phyloP scores from a whole-genome alignment of 2,113 vertebrate genomes.

The Columba livia region DNA sequence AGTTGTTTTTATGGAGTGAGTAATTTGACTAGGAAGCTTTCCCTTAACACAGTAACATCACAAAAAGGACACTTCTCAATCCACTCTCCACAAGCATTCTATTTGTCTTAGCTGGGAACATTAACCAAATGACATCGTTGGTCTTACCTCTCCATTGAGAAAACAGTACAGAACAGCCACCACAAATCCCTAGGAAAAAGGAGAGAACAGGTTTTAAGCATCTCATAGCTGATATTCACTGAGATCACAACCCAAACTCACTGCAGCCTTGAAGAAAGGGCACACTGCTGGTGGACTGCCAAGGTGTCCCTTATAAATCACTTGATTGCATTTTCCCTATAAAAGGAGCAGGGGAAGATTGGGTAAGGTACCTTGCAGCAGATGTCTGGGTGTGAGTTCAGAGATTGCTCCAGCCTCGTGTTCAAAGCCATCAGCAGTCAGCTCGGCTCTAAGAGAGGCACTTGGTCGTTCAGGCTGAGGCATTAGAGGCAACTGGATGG shows the following conservation, averaged over 20 bases:
- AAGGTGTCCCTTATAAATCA: background rate
- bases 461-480: background rate
- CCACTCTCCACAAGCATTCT: no score
- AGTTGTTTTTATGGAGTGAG: background rate
- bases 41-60: rapidly evolving
- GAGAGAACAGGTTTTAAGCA: background rate
- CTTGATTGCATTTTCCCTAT: background rate
- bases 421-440: background rate
- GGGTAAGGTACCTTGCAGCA: background rate
- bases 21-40: background rate
- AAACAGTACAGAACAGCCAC: conserved; percentile 85
- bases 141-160: conserved; percentile 84
- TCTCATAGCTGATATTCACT: background rate
- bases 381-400: background rate
- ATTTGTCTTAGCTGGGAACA: background rate
- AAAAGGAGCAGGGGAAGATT: background rate
- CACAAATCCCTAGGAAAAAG: conserved; percentile 75
- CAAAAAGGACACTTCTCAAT: background rate
- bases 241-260: background rate
- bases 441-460: background rate
- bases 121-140: background rate
- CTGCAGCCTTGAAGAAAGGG: background rate
- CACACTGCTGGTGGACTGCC: background rate
- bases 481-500: background rate
- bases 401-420: background rate